Evolutionary conservation across 2,113 vertebrate species (phyloP), one percentile per base, ranked within the genome.

Genomic region (Coturnix japonica): DNA sequence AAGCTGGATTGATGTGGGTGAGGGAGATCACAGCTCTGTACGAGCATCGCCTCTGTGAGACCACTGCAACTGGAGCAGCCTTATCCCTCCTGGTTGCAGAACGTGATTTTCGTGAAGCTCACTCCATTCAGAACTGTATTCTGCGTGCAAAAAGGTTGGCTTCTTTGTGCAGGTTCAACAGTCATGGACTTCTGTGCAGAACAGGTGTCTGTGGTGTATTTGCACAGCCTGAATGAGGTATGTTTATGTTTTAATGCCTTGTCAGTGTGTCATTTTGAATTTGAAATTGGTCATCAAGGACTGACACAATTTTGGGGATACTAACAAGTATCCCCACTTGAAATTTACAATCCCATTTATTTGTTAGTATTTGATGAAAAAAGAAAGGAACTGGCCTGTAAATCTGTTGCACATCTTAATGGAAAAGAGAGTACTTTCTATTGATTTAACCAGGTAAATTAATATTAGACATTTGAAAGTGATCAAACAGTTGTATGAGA

Each of bases 341-440:
- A 67, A 85, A 93, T 87, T 93, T 90, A 64, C 69, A 65, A 9
- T 89, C 85, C 56, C 70, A 81, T 89, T 87, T 96, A 93, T 89
- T 91, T 88, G 71, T 66, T 84, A 61, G 67, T 33, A 70, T 60
- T 56, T 3, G 33, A 77, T 60, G 44, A 93, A 63, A 60, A 74
- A 91, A 69, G 59, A 70, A 88, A 87, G 51, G 87, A 70, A 95
- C 91, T 65, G 70, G 73, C 85, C 77, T 80, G n/a, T 94, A 94
- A 91, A 83, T 93, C 87, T 60, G 3, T n/a, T 90, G 71, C 64
- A 33, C 35, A 13, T 82, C 91, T 85, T 86, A 88, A 91, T 90
- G 90, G 92, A 78, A 79, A 70, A 86, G 83, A 92, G 73, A 86
- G 79, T 49, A 79, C 78, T 84, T 90, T 85, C 89, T 88, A 93